These are phyloP conservation scores for Nomada hirtipes DNA, from an alignment of 2,888 invertebrate genomes.

Conservation along the genomic window DNA sequence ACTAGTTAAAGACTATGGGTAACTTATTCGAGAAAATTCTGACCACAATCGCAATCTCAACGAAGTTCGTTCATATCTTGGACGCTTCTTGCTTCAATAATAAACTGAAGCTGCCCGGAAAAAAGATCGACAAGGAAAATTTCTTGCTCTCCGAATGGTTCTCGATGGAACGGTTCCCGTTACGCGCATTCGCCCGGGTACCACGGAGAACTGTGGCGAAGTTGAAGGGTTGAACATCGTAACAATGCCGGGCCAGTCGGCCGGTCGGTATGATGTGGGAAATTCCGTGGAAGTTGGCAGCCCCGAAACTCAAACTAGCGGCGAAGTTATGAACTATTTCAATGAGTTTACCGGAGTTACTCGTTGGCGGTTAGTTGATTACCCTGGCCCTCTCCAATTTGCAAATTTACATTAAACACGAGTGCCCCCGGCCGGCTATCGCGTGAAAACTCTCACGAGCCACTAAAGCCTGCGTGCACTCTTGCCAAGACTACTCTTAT, in stretches of 20 bases:
- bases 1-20: no score
- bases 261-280: constrained; percentile 76
- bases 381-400: constrained; percentile 77
- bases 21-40: no score
- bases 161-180: not conserved
- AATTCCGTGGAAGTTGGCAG: constrained; percentile 72
- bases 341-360: constrained; percentile 79
- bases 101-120: no score
- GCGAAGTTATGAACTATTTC: constrained; percentile 80
- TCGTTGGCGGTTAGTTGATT: constrained; percentile 78
- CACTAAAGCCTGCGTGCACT: constrained; percentile 48
- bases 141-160: not conserved
- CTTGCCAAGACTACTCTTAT: not conserved
- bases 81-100: no score
- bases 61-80: no score
- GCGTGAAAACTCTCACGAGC: constrained; percentile 70
- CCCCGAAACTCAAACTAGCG: constrained; percentile 72
- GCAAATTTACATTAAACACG: constrained; percentile 77
- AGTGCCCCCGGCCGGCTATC: constrained; percentile 59
- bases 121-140: not conserved
- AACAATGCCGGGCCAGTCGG: constrained; percentile 73
- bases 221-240: constrained; percentile 65
- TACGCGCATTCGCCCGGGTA: constrained; percentile 29
- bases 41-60: no score
- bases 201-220: constrained; percentile 56